These are phyloP conservation scores for Pterocles orientalis DNA, from an alignment of 2,113 vertebrate genomes.

Conservation along the genomic window DNA sequence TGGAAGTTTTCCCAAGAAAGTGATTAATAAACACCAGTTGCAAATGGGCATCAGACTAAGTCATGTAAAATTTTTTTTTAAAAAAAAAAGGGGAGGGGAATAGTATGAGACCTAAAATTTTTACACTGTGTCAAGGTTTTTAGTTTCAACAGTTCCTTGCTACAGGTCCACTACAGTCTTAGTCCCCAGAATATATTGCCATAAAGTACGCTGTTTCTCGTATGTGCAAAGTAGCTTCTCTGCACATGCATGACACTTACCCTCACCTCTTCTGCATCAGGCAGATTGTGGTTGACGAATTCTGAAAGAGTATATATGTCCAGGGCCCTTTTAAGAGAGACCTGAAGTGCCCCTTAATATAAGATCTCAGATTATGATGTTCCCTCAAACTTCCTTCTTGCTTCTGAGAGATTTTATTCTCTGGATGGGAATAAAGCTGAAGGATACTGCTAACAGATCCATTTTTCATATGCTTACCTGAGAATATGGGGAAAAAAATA, in stretches of 20 bases:
- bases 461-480: not conserved
- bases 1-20: not conserved
- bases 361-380: not conserved
- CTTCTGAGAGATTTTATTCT: not conserved
- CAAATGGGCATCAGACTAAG: not conserved
- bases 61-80: rapidly evolving
- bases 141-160: not conserved
- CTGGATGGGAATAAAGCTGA: not conserved
- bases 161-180: not conserved
- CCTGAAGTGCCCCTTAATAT: not conserved
- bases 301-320: not conserved
- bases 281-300: not conserved
- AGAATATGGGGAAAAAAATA: not conserved
- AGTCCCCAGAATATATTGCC: not conserved
- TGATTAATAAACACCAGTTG: not conserved
- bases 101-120: not conserved
- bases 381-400: not conserved
- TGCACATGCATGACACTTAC: not conserved
- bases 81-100: not conserved
- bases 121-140: not conserved
- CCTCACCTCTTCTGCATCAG: rapidly evolving
- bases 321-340: not conserved
- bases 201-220: not conserved
- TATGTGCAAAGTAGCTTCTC: not conserved
- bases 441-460: not conserved